Base-by-base conservation (phyloP, 2,113 vertebrate genomes). In the Toxotes jaculatrix region DNA sequence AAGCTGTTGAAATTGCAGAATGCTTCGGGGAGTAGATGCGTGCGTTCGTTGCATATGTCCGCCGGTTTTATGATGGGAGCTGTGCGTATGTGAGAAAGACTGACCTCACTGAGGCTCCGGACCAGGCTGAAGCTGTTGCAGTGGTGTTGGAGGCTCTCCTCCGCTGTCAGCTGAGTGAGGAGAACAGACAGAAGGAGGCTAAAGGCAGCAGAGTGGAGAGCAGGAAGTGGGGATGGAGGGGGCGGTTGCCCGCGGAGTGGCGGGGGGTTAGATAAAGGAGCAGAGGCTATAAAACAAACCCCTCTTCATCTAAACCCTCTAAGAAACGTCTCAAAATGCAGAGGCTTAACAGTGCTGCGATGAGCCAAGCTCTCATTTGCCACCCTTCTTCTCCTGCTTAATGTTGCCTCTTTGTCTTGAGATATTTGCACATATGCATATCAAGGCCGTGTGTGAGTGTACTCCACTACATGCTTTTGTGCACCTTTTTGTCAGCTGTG, bases 121-220 rank as follows among this genome's bases (percentile, higher is more conserved):
- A 85, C 83, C 90, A 78, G 70, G 80, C 81, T 55, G 67, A 65
- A 67, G 75, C 79, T 42, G 70, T 56, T 80, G 63, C 72, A 31
- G 60, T 65, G 65, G 55, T 56, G 69, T 91, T 89, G 17, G 55
- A 86, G 81, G 76, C 67, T 84, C 45, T 74, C 21, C 47, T 81
- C 69, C 68, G 68, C 77, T 70, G 71, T 76, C 80, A 69, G 81
- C 70, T 71, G 71, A 79, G 40, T 85, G 89, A 92, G 65, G 82
- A 82, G 88, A 93, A 79, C 83, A 89, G 93, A 91, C 92, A 92
- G 90, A 88, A 91, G 82, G 82, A 85, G 85, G 90, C 87, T 93
- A 74, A 87, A 87, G 90, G 92, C 89, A 65, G 75, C n/a, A 66
- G 23, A 74, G 81, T 34, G 62, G 34, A 73, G 83, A 64, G 59